phyloP scores from a whole-genome alignment of 2,797 vertebrate genomes.

The Hapalemur alaotrensis region DNA sequence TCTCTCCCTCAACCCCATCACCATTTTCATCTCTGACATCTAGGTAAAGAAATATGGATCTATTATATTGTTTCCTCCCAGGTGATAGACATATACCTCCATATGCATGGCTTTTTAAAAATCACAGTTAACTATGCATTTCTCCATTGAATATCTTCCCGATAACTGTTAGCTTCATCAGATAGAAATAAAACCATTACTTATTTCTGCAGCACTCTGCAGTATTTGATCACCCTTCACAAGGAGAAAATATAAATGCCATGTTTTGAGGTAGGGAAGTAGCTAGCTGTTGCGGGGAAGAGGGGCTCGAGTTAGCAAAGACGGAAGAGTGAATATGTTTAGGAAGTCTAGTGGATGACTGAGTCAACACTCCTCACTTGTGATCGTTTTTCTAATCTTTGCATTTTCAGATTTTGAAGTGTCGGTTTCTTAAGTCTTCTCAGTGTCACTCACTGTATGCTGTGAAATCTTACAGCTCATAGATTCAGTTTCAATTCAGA shows the following conservation, averaged over 20 bases:
- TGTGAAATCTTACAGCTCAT: neutral
- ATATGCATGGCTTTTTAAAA: neutral
- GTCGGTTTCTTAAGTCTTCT: neutral
- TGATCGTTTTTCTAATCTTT: neutral
- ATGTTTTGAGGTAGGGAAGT: neutral
- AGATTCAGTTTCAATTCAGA: neutral
- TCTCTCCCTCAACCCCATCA: accelerated
- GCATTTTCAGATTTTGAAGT: neutral
- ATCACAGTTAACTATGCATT: neutral
- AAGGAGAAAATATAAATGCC: neutral
- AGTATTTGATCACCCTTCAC: neutral
- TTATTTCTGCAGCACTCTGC: neutral
- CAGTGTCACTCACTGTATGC: neutral
- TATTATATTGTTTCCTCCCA: neutral
- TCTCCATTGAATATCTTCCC: neutral
- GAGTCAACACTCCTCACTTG: neutral
- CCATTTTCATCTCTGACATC: neutral
- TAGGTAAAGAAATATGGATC: neutral
- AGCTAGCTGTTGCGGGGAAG: neutral
- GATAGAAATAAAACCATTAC: neutral
- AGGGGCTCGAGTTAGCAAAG: neutral
- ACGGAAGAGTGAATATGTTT: accelerated
- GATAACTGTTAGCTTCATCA: neutral
- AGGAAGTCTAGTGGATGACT: neutral
- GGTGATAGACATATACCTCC: neutral